Evolutionary conservation across 2,113 vertebrate species (phyloP).

Genomic region (Siniperca chuatsi): DNA sequence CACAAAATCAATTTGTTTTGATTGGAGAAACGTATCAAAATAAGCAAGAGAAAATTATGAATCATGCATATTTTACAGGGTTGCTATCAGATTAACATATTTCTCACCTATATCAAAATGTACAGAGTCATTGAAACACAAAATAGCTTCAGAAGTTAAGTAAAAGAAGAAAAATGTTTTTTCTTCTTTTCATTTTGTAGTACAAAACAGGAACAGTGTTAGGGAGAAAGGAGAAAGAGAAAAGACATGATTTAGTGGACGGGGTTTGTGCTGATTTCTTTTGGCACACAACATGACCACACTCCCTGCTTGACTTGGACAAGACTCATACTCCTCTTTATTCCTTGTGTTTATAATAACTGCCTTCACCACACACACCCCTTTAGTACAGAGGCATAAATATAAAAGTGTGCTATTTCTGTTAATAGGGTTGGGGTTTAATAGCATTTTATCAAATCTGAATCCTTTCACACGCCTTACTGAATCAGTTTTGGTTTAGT

Average conservation of each 20-base stretch:
- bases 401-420: background rate
- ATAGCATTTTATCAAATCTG: background rate
- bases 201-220: background rate
- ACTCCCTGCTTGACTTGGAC: constrained; percentile 12
- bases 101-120: background rate
- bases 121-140: background rate
- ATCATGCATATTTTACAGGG: background rate
- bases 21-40: background rate
- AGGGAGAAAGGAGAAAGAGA: background rate
- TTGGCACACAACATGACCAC: background rate
- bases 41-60: background rate
- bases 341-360: background rate
- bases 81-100: background rate
- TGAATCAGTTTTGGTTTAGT: background rate
- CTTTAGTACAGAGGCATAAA: background rate
- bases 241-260: background rate
- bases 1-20: background rate
- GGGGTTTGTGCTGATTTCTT: background rate
- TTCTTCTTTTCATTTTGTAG: background rate
- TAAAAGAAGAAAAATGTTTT: background rate
- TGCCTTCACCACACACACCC: background rate
- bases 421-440: background rate
- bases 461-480: background rate
- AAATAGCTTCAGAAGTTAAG: background rate
- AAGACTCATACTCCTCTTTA: background rate